These are phyloP conservation scores for Sinohyriopsis cumingii DNA, from an alignment of 2,888 invertebrate genomes.

Conservation along the genomic window DNA sequence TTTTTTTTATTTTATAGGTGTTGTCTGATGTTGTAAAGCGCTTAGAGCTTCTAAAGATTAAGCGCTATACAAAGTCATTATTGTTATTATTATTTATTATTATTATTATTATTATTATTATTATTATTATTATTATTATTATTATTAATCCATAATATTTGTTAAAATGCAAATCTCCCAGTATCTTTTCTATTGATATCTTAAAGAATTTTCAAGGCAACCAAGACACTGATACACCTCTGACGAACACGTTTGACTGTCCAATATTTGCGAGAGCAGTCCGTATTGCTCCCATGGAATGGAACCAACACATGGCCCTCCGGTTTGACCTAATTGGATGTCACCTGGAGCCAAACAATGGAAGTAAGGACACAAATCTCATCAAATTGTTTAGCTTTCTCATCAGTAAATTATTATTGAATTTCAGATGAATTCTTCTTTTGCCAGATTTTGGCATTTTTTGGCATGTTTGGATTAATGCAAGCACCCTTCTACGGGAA, in stretches of 20 bases:
- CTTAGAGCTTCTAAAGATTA: too few relatives aligned
- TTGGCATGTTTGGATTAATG: too few relatives aligned
- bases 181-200: not conserved
- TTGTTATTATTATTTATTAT: too few relatives aligned
- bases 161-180: too few relatives aligned
- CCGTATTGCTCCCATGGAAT: constrained; percentile 30
- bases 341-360: constrained; percentile 23
- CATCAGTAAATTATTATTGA: not conserved
- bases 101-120: too few relatives aligned
- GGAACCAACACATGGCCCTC: constrained; percentile 34
- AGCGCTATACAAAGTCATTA: too few relatives aligned
- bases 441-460: not conserved
- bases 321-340: constrained; percentile 40
- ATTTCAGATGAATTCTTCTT: not conserved
- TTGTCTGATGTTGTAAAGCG: too few relatives aligned
- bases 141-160: too few relatives aligned
- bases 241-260: constrained; percentile 21
- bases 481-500: too few relatives aligned
- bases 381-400: too few relatives aligned
- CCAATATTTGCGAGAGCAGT: constrained; percentile 37
- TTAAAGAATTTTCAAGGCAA: constrained; percentile 37
- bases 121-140: too few relatives aligned
- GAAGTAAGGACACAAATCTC: constrained; percentile 6
- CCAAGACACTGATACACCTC: constrained; percentile 26
- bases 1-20: too few relatives aligned